Conservation (phyloP, 2,113 vertebrate genomes). For the Lynx canadensis region DNA sequence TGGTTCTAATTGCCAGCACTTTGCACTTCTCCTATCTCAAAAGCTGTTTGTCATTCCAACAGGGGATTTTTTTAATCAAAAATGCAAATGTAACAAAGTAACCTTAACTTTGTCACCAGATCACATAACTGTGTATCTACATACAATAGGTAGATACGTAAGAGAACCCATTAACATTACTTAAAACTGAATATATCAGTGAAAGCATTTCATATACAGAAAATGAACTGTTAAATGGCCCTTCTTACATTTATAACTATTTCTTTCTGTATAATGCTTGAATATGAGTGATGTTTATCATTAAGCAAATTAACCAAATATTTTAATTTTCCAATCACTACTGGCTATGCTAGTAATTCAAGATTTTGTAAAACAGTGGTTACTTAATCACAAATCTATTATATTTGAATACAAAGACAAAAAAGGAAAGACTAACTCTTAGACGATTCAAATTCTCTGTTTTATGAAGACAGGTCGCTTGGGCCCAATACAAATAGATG, state of each 20-base stretch:
- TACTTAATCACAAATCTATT: background rate
- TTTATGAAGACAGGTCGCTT: background rate
- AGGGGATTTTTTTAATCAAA: background rate
- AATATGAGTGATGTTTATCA: background rate
- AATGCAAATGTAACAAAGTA: background rate
- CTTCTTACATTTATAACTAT: background rate
- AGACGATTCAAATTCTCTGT: background rate
- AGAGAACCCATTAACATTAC: background rate
- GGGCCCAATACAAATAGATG: background rate
- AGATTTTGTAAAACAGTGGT: background rate
- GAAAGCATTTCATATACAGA: background rate
- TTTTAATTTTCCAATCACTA: conserved; percentile 22
- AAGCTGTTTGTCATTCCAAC: background rate
- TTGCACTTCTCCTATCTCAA: background rate
- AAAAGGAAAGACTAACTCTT: background rate
- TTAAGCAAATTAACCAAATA: background rate
- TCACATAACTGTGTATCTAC: background rate
- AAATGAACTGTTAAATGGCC: background rate
- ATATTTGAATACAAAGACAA: conserved; percentile 9
- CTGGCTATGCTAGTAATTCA: background rate
- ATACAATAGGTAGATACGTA: background rate
- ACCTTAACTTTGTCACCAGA: background rate
- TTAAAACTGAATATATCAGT: background rate
- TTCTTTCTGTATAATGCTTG: background rate
- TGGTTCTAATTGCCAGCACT: background rate